These are phyloP conservation scores for Agrochola circellaris DNA, from an alignment of 2,888 invertebrate genomes.

Conservation along the genomic window DNA sequence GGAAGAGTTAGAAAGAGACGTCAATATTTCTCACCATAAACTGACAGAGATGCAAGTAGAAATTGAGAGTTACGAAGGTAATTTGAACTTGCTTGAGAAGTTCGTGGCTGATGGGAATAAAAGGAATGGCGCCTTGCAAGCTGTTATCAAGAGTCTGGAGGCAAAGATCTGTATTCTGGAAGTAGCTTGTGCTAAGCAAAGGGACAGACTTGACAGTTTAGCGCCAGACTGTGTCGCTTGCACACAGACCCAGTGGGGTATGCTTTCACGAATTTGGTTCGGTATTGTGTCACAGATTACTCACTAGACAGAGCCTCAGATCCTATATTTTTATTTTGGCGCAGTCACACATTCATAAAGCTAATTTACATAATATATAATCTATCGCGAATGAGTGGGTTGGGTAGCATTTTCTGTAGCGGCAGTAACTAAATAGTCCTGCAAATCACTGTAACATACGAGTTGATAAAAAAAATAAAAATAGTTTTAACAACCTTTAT, in stretches of 20 bases:
- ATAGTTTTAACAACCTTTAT: not conserved
- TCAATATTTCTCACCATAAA: slow-evolving; percentile 68
- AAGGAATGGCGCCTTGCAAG: slow-evolving; percentile 74
- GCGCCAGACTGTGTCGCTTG: slow-evolving; percentile 69
- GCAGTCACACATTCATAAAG: not conserved
- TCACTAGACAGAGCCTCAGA: slow-evolving; percentile 3
- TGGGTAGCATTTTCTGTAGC: not conserved
- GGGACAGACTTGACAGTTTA: slow-evolving; percentile 70
- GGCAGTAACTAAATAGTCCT: not conserved
- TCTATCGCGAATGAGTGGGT: not conserved
- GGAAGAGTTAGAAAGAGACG: slow-evolving; percentile 76
- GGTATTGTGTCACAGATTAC: slow-evolving; percentile 36
- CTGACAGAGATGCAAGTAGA: slow-evolving; percentile 75
- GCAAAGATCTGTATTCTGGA: slow-evolving; percentile 76
- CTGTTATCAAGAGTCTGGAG: slow-evolving; percentile 73
- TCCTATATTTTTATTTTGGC: not conserved
- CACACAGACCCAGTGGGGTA: slow-evolving; percentile 77
- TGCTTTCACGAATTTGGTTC: slow-evolving; percentile 46
- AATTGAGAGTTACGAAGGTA: slow-evolving; percentile 78
- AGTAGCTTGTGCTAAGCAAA: slow-evolving; percentile 74
- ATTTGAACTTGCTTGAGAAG: slow-evolving; percentile 75
- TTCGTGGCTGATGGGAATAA: slow-evolving; percentile 75
- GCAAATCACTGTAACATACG: not conserved
- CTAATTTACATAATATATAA: not conserved
- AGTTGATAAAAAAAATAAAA: no score